Evolutionary conservation across 2,888 invertebrate species (phyloP), one percentile per base, ranked within the genome.

Genomic region (Germaria angustata): DNA sequence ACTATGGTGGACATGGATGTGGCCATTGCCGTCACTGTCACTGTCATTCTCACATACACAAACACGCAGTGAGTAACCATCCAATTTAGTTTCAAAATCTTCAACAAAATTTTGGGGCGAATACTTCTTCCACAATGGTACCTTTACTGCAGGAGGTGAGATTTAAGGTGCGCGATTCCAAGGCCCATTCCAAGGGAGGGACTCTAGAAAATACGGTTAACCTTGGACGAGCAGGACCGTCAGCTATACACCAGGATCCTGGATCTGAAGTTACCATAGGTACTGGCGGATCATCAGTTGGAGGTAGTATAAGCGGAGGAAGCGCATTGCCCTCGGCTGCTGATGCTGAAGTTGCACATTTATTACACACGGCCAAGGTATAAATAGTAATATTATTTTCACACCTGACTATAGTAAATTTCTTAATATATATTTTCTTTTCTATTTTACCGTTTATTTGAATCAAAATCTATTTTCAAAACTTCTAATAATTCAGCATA

Each of bases 111-210:
- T 90, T 91, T 90, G 91, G 90, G 90, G 90, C 90, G 90, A 91
- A 90, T 91, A 92, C 92, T 92, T 93, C 92, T 92, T 93, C 93
- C 92, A 93, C 93, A 93, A 93, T 93, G 92, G 92, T 92, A 91
- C 92, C 92, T 91, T 92, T 92, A 93, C 93, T 95, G 93, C 95
- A 97, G 97, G 97, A 97, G 95, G 97, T 97, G 92, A 95, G 97
- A 91, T 97, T 96, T 93, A 97, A 97, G 93, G 96, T 97, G 86
- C 96, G 97, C 92, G 97, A 97, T 93, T 97, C 97, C 65, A 97
- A 97, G 92, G 96, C 95, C 91, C 96, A 97, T 92, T 96, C 96
- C 89, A 97, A 97, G 92, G 97, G 97, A 76, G 97, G 97, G 55
- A 96, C 96, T 24, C 92, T 97, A 88, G 97, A 97, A 92, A 97